A percentile compares a stretch with the other conserved stretches of the same genome.
Evolutionary conservation across 2,888 invertebrate genomes (phyloP).

Genomic region (Stenolophus ochropezus): DNA sequence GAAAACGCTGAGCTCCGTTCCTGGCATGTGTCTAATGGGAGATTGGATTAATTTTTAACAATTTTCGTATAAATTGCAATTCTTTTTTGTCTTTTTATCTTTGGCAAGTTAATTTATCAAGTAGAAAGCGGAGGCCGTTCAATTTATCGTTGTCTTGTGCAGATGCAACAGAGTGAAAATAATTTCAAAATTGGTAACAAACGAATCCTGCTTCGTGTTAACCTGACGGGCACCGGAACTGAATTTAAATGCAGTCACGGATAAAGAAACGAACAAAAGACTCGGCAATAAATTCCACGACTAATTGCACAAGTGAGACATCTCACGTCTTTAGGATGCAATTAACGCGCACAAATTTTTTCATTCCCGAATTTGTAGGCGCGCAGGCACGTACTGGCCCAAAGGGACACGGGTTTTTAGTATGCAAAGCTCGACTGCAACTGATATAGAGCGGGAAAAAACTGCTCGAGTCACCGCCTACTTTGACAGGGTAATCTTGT

Average conservation of each 20-base stretch:
- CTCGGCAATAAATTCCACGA: conserved; percentile 40
- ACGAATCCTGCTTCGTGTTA: conserved; percentile 30
- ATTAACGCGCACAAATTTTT: conserved; percentile 56
- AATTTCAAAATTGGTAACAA: conserved; percentile 20
- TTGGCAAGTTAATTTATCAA: not conserved
- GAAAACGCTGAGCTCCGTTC: too few relatives aligned
- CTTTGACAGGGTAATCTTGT: conserved; percentile 29
- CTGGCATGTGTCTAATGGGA: not conserved
- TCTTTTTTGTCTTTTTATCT: not conserved
- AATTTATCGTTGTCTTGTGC: conserved; percentile 4
- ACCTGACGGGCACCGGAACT: conserved; percentile 14
- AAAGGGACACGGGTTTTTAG: conserved; percentile 18
- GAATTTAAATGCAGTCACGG: conserved; percentile 32
- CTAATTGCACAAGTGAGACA: conserved; percentile 53
- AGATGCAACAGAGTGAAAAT: conserved; percentile 22
- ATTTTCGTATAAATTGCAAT: not conserved
- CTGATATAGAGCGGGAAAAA: conserved; percentile 44
- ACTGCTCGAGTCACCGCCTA: not conserved
- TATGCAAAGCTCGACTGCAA: conserved; percentile 53
- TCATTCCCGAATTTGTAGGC: conserved; percentile 42
- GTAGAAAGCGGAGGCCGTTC: not conserved
- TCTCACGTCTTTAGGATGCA: conserved; percentile 56
- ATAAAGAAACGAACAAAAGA: conserved; percentile 27
- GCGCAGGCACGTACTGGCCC: conserved; percentile 35
- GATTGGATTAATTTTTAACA: not conserved